A percentile compares a stretch with the other conserved stretches of the same genome.
Evolutionary conservation across 92 coral and sea anemone species (phyloP).

Genomic region (Siderastrea radians): DNA sequence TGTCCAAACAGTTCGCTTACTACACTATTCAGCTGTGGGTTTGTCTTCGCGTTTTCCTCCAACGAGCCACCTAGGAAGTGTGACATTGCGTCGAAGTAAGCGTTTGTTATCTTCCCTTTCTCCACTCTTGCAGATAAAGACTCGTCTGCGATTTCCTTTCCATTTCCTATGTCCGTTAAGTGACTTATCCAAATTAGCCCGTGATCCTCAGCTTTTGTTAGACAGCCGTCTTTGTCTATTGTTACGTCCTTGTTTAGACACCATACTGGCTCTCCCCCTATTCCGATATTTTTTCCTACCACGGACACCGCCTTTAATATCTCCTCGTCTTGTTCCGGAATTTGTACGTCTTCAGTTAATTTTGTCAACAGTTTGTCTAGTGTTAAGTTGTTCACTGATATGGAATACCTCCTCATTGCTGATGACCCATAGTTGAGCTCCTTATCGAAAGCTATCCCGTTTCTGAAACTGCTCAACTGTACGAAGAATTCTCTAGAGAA

Average conservation of each 20-base stretch:
- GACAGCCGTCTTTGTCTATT: constrained; percentile 8
- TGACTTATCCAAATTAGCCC: constrained; percentile 57
- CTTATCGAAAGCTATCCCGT: not conserved
- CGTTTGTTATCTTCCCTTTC: not conserved
- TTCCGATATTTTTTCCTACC: constrained; percentile 27
- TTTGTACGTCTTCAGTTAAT: not conserved
- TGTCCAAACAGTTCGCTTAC: not conserved
- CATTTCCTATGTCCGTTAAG: constrained; percentile 33
- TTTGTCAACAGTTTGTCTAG: not conserved
- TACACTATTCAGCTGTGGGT: constrained; percentile 1
- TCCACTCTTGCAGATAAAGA: not conserved
- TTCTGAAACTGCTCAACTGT: not conserved
- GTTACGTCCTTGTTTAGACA: constrained; percentile 7
- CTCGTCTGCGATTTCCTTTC: constrained; percentile 46
- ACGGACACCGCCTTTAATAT: constrained; percentile 26
- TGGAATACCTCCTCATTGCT: not conserved
- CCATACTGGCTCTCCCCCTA: constrained; percentile 21
- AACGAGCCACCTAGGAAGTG: constrained; percentile 43
- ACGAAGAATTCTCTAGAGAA: not conserved
- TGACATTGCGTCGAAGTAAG: constrained; percentile 23
- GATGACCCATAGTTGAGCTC: not conserved
- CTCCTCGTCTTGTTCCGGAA: constrained; percentile 23
- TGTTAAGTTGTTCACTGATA: not conserved
- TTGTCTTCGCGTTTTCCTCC: not conserved
- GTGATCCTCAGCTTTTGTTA: not conserved